A percentile compares a stretch with the other conserved stretches of the same genome.
Evolutionary conservation across 1,140 invertebrate species (phyloP).

Genomic region (Cotesia glomerata): DNA sequence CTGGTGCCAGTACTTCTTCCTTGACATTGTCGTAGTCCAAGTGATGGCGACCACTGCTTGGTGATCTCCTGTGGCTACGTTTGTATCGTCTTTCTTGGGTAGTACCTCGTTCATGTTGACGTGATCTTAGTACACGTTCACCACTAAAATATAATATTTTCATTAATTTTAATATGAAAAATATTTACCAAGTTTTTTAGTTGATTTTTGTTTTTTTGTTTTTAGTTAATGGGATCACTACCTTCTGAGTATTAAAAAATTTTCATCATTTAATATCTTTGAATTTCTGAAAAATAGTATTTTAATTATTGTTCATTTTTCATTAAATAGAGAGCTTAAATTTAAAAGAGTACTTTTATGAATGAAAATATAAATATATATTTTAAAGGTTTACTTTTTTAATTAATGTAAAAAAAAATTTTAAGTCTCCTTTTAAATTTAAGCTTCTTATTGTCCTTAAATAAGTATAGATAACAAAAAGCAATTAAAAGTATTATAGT

Average conservation of each 20-base stretch:
- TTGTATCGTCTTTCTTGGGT: conserved; percentile 70
- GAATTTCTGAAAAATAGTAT: neutral
- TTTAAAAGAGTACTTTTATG: too few species aligned
- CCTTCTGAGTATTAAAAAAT: too few species aligned
- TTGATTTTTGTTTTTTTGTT: neutral
- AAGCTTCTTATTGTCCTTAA: too few species aligned
- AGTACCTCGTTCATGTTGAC: conserved; percentile 68
- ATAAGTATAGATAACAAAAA: too few species aligned
- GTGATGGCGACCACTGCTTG: conserved; percentile 64
- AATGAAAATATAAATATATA: too few species aligned
- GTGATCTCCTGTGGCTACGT: conserved; percentile 68
- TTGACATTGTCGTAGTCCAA: conserved; percentile 51
- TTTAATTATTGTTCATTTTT: neutral
- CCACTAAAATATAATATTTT: conserved; percentile 58
- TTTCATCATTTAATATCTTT: too few species aligned
- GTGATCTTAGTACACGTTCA: conserved; percentile 67
- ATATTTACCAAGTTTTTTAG: neutral
- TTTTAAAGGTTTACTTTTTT: too few species aligned
- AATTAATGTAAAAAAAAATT: too few species aligned
- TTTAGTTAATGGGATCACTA: too few species aligned
- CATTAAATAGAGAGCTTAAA: too few species aligned
- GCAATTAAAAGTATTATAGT: too few species aligned
- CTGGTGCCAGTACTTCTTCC: neutral
- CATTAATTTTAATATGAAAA: conserved; percentile 18
- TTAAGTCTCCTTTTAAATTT: too few species aligned